Evolutionary conservation across 2,888 invertebrate genomes (phyloP).

Genomic region (Melinaea marsaeus): DNA sequence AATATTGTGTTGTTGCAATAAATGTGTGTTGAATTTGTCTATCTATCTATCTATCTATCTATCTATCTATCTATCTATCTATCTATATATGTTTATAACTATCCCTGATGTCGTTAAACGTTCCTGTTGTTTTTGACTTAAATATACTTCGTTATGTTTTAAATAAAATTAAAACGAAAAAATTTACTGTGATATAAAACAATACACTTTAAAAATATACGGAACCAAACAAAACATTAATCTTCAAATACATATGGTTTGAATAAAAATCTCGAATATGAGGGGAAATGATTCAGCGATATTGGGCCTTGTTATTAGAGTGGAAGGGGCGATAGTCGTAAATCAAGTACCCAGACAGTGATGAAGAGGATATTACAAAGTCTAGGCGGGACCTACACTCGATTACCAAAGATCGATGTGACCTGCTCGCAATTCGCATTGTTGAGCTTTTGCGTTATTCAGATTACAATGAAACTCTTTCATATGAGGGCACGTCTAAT

Average conservation of each 20-base stretch:
- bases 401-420: slow-evolving; percentile 28
- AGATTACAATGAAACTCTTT: neutral
- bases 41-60: no score
- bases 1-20: neutral
- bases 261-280: slow-evolving; percentile 16
- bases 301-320: slow-evolving; percentile 18
- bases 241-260: slow-evolving; percentile 24
- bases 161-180: neutral
- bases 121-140: no score
- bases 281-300: slow-evolving; percentile 23
- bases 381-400: slow-evolving; percentile 23
- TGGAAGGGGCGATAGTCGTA: slow-evolving; percentile 18
- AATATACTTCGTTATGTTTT: no score
- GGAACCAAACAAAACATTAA: slow-evolving; percentile 20
- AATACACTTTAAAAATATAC: neutral
- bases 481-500: neutral
- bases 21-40: no score
- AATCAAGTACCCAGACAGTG: slow-evolving; percentile 23
- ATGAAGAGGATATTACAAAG: slow-evolving; percentile 16
- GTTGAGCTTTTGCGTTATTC: slow-evolving; percentile 10
- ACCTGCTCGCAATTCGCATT: slow-evolving; percentile 19
- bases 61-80: no score
- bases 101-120: no score
- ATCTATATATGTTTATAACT: no score
- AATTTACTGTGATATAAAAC: neutral